These are phyloP conservation scores for Sinocyclocheilus anshuiensis DNA, from an alignment of 2,113 vertebrate species.

Conservation along the genomic window DNA sequence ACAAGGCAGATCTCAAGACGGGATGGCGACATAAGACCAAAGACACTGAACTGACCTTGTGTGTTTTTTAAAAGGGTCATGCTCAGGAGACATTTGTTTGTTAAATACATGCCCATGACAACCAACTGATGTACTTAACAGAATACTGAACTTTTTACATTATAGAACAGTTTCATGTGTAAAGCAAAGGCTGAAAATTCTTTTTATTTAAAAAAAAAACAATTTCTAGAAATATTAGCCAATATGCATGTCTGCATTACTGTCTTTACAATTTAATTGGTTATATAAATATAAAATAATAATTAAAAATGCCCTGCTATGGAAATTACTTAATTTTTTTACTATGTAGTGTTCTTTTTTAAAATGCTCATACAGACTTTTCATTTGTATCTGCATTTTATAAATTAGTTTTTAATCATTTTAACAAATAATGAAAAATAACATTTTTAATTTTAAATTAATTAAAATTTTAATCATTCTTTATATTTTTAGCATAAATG, in stretches of 20 bases:
- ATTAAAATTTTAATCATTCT: no score
- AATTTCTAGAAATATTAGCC: no score
- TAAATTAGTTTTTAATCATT: not conserved
- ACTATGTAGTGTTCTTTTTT: not conserved
- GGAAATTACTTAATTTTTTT: no score
- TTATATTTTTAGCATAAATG: not conserved
- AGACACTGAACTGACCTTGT: not conserved
- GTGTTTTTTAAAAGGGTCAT: not conserved
- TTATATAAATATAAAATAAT: not conserved
- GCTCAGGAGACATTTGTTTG: not conserved
- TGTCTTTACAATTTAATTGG: not conserved
- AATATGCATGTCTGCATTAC: no score
- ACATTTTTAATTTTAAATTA: no score
- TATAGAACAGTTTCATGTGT: not conserved
- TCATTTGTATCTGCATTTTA: not conserved
- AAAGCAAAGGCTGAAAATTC: not conserved
- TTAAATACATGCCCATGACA: not conserved
- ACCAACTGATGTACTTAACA: not conserved
- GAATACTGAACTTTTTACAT: not conserved
- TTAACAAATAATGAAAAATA: not conserved
- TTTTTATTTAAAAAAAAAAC: not conserved
- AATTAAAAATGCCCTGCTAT: not conserved
- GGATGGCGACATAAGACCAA: constrained; percentile 16
- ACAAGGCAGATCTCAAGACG: constrained; percentile 47
- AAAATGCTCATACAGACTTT: not conserved